Evolutionary conservation across 2,797 vertebrate species (phyloP), one percentile per base, ranked within the genome.

Genomic region (Muscicapa comitata): DNA sequence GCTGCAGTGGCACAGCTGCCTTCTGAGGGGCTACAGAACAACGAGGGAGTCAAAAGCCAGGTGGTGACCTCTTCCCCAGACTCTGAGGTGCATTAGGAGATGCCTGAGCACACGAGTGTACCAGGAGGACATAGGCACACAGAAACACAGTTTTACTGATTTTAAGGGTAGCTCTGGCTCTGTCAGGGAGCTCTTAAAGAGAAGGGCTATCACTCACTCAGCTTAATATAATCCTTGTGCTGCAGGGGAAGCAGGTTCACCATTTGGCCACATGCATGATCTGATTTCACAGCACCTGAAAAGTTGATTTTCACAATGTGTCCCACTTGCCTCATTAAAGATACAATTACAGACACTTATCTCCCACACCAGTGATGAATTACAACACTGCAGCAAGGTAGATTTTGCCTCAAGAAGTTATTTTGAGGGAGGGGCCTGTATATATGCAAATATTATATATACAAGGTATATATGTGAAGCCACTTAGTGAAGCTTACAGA

Each of bases 41-140:
- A 82, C 40, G 95, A 88, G 88, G 84, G 94, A 76, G 66, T 86
- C 63, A 79, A 72, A 83, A 67, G 37, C 61, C 92, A 97, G 97
- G 95, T 87, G 97, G 95, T 17, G 21, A 71, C 35, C 54, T 68
- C 57, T 82, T 84, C 74, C n/a, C 29, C 33, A 4, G 47, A 16
- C 13, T 65, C 20, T 6, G 16, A 61, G 51, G 20, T 9, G 10
- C 0, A 1, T 48, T 18, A 33, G 28, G 72, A 74, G 59, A 53
- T 7, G 5, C 9, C 38, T 65, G 40, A 38, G 62, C 43, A 17
- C 0, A 0, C 0, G 0, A 59, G 26, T 0, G 5, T n/a, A 28
- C 4, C 8, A 50, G 42, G 51, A 47, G 29, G 54, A 58, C 40
- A 10, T 1, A 29, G 0, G 3, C 20, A 23, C 35, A 33, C 20